Percentiles rank a stretch among this genome's conserved stretches.
phyloP scores from a whole-genome alignment of 2,888 invertebrate genomes.

The Mythimna ferrago region DNA sequence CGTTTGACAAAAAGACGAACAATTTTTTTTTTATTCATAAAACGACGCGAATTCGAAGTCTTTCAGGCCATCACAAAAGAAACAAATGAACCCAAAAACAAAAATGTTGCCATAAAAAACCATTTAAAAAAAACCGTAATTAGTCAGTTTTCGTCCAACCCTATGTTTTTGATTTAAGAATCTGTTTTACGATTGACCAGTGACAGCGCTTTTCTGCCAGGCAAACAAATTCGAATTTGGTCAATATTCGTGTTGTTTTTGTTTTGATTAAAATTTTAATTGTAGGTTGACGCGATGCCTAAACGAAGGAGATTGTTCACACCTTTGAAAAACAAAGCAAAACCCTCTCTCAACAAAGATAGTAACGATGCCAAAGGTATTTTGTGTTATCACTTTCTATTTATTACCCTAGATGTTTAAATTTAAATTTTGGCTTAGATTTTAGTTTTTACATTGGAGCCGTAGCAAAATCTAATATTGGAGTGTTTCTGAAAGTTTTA shows the following conservation, averaged over 20 bases:
- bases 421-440: not conserved
- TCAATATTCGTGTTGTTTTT: conserved; percentile 43
- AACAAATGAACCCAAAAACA: conserved; percentile 28
- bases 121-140: conserved; percentile 25
- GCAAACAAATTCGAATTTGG: conserved; percentile 59
- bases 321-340: conserved; percentile 76
- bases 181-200: conserved; percentile 13
- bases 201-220: conserved; percentile 45
- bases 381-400: conserved; percentile 37
- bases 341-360: conserved; percentile 60
- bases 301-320: conserved; percentile 83
- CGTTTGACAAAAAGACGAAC: conserved; percentile 59
- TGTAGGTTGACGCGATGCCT: conserved; percentile 73
- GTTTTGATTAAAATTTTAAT: conserved; percentile 59
- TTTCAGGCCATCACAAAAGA: conserved; percentile 37
- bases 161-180: conserved; percentile 22
- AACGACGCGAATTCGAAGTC: conserved; percentile 26
- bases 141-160: conserved; percentile 18
- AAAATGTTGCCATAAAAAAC: conserved; percentile 24
- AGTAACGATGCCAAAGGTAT: conserved; percentile 58
- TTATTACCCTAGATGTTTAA: not conserved
- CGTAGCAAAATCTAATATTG: not conserved
- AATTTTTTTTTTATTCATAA: conserved; percentile 32
- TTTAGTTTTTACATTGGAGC: not conserved
- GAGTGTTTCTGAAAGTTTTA: not conserved